Conservation (phyloP, 2,888 invertebrate species). For the Gasteruption jaculator region DNA sequence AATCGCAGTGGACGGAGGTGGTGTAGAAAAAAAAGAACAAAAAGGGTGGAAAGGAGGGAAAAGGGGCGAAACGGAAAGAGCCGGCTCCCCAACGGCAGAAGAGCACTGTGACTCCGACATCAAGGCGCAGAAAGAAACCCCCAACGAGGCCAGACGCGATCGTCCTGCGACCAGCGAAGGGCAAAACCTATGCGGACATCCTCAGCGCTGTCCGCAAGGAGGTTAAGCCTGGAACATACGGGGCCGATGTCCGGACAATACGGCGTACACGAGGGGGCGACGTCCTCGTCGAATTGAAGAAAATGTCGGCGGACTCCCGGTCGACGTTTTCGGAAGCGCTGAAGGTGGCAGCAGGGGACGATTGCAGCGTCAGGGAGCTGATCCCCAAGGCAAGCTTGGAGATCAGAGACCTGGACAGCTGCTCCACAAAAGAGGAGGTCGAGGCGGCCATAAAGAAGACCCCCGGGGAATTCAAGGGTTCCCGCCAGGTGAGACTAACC, state of each 20-base stretch:
- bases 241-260: slow-evolving; percentile 5
- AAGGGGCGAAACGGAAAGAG: no score
- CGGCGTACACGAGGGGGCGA: slow-evolving; percentile 4
- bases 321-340: slow-evolving; percentile 3
- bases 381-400: slow-evolving; percentile 1
- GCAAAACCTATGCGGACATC: slow-evolving; percentile 9
- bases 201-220: slow-evolving; percentile 3
- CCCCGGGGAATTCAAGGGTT: neutral
- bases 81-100: no score
- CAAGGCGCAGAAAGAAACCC: neutral
- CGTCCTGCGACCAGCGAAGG: slow-evolving; percentile 1
- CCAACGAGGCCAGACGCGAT: slow-evolving; percentile 1
- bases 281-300: slow-evolving; percentile 9
- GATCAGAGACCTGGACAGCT: no score
- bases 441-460: neutral
- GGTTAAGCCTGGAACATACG: slow-evolving; percentile 9
- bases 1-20: no score
- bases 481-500: neutral
- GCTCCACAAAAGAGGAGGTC: no score
- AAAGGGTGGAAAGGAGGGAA: no score
- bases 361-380: slow-evolving; percentile 1
- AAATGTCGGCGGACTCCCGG: neutral
- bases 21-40: no score
- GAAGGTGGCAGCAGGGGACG: neutral
- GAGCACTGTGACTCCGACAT: no score